Evolutionary conservation across 2,113 vertebrate species (phyloP).

Genomic region (Aspiorhynchus laticeps): DNA sequence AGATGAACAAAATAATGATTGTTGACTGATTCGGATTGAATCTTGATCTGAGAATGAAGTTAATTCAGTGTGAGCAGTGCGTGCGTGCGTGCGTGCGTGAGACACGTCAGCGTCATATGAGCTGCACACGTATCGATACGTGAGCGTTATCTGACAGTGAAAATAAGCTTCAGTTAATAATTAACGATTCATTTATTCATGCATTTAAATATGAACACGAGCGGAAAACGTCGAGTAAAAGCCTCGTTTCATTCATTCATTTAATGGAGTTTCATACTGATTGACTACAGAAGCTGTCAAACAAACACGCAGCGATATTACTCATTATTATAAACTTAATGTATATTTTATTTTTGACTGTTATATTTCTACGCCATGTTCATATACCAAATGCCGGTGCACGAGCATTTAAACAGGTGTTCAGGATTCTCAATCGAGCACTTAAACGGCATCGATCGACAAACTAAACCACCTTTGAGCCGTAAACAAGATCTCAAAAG

Average conservation of each 20-base stretch:
- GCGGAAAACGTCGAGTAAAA: not conserved
- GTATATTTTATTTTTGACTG: not conserved
- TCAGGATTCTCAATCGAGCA: not conserved
- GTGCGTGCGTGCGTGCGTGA: no score
- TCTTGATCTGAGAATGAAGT: not conserved
- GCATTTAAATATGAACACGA: not conserved
- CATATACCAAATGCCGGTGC: not conserved
- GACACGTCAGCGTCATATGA: not conserved
- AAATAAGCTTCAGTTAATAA: not conserved
- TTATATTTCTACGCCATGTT: no score
- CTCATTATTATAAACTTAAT: not conserved
- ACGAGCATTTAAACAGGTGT: not conserved
- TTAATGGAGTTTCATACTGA: not conserved
- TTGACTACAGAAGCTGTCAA: not conserved
- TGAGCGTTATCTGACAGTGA: not conserved
- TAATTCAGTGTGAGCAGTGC: not conserved
- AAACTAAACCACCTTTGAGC: not conserved
- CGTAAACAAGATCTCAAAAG: not conserved
- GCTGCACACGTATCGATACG: not conserved
- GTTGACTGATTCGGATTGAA: not conserved
- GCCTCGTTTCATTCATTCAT: not conserved
- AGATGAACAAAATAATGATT: not conserved
- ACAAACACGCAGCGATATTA: not conserved
- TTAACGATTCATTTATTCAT: not conserved
- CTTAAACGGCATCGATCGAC: not conserved